Conservation (phyloP, 2,797 vertebrate genomes). For the Sylvilagus floridanus region DNA sequence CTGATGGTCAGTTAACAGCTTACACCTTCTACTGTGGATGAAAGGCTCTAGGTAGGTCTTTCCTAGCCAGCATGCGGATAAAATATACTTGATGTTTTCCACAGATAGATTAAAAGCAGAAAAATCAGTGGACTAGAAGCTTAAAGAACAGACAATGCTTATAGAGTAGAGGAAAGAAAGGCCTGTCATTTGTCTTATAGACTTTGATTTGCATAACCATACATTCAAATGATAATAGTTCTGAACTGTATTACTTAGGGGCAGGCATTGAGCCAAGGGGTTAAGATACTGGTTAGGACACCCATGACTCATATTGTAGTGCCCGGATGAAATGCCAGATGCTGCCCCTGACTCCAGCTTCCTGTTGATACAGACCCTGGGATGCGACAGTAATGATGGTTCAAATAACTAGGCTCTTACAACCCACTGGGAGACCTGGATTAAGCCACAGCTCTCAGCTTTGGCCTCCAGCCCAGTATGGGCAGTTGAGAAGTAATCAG, state of each 20-base stretch:
- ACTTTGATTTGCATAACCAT: neutral
- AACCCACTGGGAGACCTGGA: no score
- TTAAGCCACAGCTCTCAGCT: no score
- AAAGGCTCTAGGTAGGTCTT: neutral
- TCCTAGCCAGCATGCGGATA: neutral
- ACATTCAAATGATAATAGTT: neutral
- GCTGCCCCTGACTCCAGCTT: no score
- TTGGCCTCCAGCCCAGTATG: no score
- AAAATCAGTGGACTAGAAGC: neutral
- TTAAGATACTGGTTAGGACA: no score
- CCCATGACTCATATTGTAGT: no score
- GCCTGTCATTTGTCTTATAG: neutral
- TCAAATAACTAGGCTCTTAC: no score
- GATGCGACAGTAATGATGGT: no score
- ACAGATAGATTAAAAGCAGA: neutral
- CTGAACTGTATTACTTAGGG: neutral
- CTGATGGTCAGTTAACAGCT: neutral
- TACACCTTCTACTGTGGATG: neutral
- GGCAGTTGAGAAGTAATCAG: no score
- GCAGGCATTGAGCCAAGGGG: no score
- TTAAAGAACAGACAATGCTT: neutral
- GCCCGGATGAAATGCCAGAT: no score
- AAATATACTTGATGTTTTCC: neutral
- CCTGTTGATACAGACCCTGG: no score
- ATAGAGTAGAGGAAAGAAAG: neutral